A percentile compares a stretch with the other conserved stretches of the same genome.
Evolutionary conservation across 2,888 invertebrate species (phyloP).

Genomic region (Caenorhabditis macrosperma): DNA sequence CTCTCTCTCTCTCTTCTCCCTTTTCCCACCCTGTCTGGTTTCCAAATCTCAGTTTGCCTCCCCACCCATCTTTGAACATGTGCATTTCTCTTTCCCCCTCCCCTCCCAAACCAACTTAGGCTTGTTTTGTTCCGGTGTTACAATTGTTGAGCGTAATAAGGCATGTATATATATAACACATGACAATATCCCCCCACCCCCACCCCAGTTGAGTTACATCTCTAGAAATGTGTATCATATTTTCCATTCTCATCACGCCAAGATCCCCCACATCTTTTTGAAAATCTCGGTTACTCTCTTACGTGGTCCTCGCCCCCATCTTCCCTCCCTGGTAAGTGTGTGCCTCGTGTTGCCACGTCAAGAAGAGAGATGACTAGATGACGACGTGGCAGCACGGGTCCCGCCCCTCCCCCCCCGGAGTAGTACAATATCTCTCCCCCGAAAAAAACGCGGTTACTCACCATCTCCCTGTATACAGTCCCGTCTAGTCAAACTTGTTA

Average conservation of each 20-base stretch:
- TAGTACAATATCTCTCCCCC: constrained; percentile 28
- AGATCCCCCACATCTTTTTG: too few relatives aligned
- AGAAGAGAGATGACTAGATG: not conserved
- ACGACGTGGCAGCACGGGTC: constrained; percentile 52
- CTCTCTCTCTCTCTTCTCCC: constrained; percentile 26
- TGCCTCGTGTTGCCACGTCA: constrained; percentile 31
- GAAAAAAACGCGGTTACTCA: not conserved
- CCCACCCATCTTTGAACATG: constrained; percentile 28
- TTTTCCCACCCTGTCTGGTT: constrained; percentile 20
- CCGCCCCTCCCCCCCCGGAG: too few relatives aligned
- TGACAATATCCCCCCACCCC: not conserved
- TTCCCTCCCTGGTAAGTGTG: constrained; percentile 29
- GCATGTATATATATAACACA: constrained; percentile 41
- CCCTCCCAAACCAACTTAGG: constrained; percentile 1
- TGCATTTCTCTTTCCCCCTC: constrained; percentile 34
- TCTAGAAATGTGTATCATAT: constrained; percentile 54
- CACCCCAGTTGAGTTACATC: too few relatives aligned
- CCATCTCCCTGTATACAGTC: not conserved
- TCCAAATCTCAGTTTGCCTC: constrained; percentile 55
- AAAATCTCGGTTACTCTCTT: constrained; percentile 52
- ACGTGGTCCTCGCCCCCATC: constrained; percentile 49
- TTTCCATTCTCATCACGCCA: too few relatives aligned
- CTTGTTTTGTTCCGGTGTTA: constrained; percentile 45
- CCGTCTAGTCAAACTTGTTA: constrained; percentile 2
- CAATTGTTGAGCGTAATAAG: constrained; percentile 56